A percentile compares a stretch with the other conserved stretches of the same genome.
phyloP scores from a whole-genome alignment of 2,888 invertebrate genomes.

The Pomacea canaliculata region DNA sequence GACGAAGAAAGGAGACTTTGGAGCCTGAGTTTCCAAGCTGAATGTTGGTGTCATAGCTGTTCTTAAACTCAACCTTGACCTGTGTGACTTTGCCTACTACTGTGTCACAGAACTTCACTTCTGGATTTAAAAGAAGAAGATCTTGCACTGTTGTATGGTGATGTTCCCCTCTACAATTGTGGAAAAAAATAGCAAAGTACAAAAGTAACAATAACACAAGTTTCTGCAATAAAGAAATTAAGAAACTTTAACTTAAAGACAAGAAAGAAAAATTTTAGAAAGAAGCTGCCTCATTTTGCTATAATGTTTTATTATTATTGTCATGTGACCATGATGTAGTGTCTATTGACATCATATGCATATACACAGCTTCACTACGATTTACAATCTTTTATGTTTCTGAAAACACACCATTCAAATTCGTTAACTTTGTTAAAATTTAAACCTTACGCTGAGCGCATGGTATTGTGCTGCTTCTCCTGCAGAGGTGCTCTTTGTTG shows the following conservation, averaged over 20 bases:
- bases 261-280: too few relatives aligned
- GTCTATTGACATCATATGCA: too few relatives aligned
- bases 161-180: background rate
- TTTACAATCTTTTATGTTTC: too few relatives aligned
- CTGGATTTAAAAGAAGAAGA: constrained; percentile 10
- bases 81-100: constrained; percentile 13
- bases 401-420: too few relatives aligned
- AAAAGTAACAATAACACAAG: too few relatives aligned
- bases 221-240: too few relatives aligned
- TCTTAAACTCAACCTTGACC: constrained; percentile 20
- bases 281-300: too few relatives aligned
- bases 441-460: background rate
- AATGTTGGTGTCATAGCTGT: constrained; percentile 18
- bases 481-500: constrained; percentile 12
- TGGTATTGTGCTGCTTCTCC: constrained; percentile 22
- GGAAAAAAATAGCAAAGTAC: background rate
- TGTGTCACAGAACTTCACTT: constrained; percentile 11
- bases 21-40: constrained; percentile 7
- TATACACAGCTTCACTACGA: too few relatives aligned
- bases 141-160: background rate
- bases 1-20: constrained; percentile 10
- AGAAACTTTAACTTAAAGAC: too few relatives aligned
- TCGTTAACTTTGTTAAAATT: too few relatives aligned
- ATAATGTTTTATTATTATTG: too few relatives aligned
- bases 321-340: too few relatives aligned